phyloP scores from a whole-genome alignment of 2,888 invertebrate genomes.

The Dolichopus griseipennis region DNA sequence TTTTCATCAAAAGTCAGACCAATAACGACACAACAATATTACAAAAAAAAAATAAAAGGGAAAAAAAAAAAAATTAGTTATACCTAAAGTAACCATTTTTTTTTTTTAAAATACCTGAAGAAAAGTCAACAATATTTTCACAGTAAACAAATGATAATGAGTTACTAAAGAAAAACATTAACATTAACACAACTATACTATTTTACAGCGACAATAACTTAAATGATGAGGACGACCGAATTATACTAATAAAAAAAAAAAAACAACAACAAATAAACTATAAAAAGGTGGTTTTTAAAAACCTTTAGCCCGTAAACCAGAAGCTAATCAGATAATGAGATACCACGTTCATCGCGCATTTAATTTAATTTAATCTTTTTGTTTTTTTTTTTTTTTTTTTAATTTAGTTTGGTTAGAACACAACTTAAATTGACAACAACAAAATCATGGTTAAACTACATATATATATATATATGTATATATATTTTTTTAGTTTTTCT shows the following conservation, averaged over 20 bases:
- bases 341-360: slow-evolving; percentile 7
- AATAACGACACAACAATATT: no score
- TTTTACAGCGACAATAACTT: no score
- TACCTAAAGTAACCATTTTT: neutral
- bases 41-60: no score
- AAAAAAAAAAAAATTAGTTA: no score
- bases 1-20: neutral
- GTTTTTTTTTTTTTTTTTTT: no score
- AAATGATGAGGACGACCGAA: no score
- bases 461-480: no score
- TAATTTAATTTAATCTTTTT: neutral
- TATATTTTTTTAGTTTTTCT: neutral
- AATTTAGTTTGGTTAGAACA: no score
- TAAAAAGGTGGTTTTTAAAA: neutral
- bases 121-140: slow-evolving; percentile 1
- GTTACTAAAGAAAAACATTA: neutral
- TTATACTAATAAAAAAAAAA: no score
- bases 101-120: neutral
- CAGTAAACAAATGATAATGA: slow-evolving; percentile 3
- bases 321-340: slow-evolving; percentile 10
- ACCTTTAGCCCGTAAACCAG: slow-evolving; percentile 7
- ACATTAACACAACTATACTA: no score
- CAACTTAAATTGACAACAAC: neutral
- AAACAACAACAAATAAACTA: neutral
- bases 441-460: neutral